Evolutionary conservation across 2,888 invertebrate genomes (phyloP), one percentile per base, ranked within the genome.

Genomic region (Eupithecia pulchellata): DNA sequence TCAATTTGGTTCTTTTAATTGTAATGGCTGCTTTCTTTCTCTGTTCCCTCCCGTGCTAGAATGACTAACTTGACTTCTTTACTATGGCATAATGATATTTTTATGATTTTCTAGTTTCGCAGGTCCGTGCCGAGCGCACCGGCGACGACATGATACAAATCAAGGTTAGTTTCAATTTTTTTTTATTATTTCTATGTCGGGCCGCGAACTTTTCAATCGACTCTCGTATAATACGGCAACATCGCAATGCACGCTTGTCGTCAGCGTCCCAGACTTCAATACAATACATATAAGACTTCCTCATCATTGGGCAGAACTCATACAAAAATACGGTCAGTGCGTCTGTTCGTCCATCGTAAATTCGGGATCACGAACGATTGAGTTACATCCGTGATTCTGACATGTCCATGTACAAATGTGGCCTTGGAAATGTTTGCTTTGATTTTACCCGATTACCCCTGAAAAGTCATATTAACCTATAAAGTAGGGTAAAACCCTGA

Each of bases 261-360:
- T 25, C 20, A 25, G 52, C 13, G 13, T 17, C 29, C 57, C 57
- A 57, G 17, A 29, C 57, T 29, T 57, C 32, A 30, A 60, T 60
- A 60, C 32, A 60, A 60, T 6, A 30, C 8, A 8, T 6, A 30
- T 66, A 60, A 42, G 58, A 60, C 30, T 66, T 52, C 47, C 29
- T 34, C 34, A 47, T 20, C 64, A 60, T 60, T 64, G 47, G 57
- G 29, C 32, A 42, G 47, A n/a, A 42, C 66, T 58, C 57, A 29
- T 57, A 61, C 34, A 60, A 32, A 55, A 62, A 39, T 25, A 62
- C 66, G 70, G 70, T 66, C 69, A 65, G 64, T 69, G 69, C 64
- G 69, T 34, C 66, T 25, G 65, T 27, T 29, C 55, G 42, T 66
- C 30, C 52, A 32, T 66, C 55, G 62, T 70, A 66, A 63, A 66